Evolutionary conservation across 1,140 invertebrate genomes (phyloP).

Genomic region (Drosophila suzukii): DNA sequence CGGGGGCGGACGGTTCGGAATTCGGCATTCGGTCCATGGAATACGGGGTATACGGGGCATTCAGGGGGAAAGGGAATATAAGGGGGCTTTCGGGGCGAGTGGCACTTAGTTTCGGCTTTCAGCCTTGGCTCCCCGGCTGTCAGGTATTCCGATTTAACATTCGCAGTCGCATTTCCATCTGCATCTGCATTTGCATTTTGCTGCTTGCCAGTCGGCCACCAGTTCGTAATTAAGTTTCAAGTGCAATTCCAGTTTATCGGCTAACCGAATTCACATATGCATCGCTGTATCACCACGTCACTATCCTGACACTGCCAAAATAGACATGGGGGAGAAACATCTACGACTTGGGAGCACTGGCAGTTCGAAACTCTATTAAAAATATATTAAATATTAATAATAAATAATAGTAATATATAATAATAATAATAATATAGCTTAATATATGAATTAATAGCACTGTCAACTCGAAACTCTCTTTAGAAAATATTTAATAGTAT

Average conservation of each 20-base stretch:
- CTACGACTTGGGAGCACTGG: not conserved
- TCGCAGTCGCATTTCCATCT: constrained; percentile 17
- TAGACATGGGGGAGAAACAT: too few species aligned
- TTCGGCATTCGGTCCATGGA: not conserved
- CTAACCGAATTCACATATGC: constrained; percentile 43
- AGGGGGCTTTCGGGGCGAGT: not conserved
- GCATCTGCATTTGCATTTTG: constrained; percentile 65
- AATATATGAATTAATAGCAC: not conserved
- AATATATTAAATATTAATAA: not conserved
- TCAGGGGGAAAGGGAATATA: too few species aligned
- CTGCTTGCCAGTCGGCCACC: constrained; percentile 35
- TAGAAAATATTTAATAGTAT: too few species aligned
- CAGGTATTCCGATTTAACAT: constrained; percentile 47
- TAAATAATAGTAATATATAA: too few species aligned
- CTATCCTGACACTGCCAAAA: not conserved
- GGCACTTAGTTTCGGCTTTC: constrained; percentile 43
- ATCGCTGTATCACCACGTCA: constrained; percentile 1
- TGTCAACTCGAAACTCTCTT: not conserved
- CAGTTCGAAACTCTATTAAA: too few species aligned
- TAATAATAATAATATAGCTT: not conserved
- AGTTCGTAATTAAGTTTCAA: constrained; percentile 77
- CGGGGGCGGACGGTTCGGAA: not conserved
- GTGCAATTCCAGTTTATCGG: constrained; percentile 73
- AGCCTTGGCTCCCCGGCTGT: constrained; percentile 30
- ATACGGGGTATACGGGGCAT: not conserved